Evolutionary conservation across 2,113 vertebrate genomes (phyloP), one percentile per base, ranked within the genome.

Genomic region (Cichladusa arquata): DNA sequence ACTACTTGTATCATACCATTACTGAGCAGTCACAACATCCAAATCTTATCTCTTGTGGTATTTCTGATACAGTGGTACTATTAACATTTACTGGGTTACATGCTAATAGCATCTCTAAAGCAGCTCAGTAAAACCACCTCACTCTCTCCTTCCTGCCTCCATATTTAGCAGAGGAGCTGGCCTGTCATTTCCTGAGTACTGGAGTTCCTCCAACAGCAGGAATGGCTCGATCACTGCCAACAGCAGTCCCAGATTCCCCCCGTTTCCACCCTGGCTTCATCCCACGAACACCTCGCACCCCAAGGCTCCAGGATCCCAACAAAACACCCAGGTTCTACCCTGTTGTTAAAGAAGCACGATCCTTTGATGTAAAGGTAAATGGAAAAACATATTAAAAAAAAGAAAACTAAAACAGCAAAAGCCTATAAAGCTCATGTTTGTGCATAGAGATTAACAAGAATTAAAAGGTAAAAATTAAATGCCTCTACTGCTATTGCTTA

Each of bases 311-410:
- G 94, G 98, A 99, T 98, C 98, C 98, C 78, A 99, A 83, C 92
- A 99, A 98, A 98, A 98, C 98, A 9, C 98, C 98, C 5, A 98
- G 99, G 48, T 99, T 99, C 97, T 99, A 99, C 95, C 99, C 99
- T 45, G 99, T 99, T 61, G 98, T 99, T 88, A 99, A 99, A 97
- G 99, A 99, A 95, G 97, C 98, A 44, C 98, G 95, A 84, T 92
- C 96, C 78, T 92, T 99, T 36, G 98, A 99, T 56, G 78, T 96
- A 56, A 98, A 99, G 98, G 99, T 99, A 98, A 87, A 42, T 6
- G 48, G 50, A 86, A 93, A 60, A 50, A n/a, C 1, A 14, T 54
- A 2, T 4, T 57, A 65, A 47, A 53, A 44, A 24, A 8, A 23
- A 6, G 6, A 25, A 50, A 12, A 13, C 47, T 3, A 8, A 12